Evolutionary conservation across 2,113 vertebrate species (phyloP).

Genomic region (Eptesicus fuscus): DNA sequence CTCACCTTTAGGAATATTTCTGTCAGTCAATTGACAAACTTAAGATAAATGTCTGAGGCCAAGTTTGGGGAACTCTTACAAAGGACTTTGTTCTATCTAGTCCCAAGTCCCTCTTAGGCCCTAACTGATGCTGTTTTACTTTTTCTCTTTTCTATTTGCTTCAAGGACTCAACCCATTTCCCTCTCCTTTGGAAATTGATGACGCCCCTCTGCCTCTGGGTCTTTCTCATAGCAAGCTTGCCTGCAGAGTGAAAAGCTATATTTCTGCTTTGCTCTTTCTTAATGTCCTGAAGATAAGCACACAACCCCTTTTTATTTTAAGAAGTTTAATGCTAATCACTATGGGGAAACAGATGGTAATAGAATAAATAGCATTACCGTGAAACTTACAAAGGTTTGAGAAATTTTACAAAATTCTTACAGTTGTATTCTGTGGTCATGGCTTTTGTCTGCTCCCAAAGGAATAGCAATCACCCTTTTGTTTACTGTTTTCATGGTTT

Average conservation of each 20-base stretch:
- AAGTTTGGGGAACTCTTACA: not conserved
- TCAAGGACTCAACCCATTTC: not conserved
- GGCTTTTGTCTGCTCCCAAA: not conserved
- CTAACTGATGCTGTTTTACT: not conserved
- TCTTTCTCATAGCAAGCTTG: not conserved
- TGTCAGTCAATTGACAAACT: not conserved
- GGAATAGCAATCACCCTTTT: not conserved
- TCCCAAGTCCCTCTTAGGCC: not conserved
- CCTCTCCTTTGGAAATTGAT: not conserved
- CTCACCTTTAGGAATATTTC: not conserved
- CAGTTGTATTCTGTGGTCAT: not conserved
- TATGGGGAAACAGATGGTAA: slow-evolving; percentile 51
- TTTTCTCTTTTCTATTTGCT: not conserved
- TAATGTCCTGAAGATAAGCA: slow-evolving; percentile 44
- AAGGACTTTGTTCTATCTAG: not conserved
- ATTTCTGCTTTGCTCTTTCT: not conserved
- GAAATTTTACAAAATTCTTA: slow-evolving; percentile 28
- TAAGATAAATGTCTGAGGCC: not conserved
- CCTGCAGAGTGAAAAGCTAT: not conserved
- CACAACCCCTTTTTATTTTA: slow-evolving; percentile 51
- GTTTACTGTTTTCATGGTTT: not conserved
- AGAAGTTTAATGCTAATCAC: slow-evolving; percentile 56
- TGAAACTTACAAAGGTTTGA: slow-evolving; percentile 39
- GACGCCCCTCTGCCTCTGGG: not conserved
- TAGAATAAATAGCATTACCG: slow-evolving; percentile 54